Percentiles rank a stretch among this genome's conserved stretches.
Conservation (phyloP, 2,888 invertebrate species). For the Callimorpha dominula region DNA sequence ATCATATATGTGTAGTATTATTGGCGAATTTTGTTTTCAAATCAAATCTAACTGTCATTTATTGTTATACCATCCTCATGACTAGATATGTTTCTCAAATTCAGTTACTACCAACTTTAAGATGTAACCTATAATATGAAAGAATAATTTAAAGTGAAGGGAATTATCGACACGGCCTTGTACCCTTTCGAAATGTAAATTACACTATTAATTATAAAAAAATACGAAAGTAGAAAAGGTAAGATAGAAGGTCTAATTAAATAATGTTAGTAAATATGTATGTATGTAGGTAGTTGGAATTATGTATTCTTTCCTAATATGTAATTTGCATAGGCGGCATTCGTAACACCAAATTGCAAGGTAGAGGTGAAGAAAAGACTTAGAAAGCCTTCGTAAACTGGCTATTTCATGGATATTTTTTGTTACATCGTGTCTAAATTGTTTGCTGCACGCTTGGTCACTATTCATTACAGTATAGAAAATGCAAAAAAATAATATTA, state of each 20-base stretch:
- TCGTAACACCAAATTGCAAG: slow-evolving; percentile 15
- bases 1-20: no score
- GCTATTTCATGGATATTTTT: slow-evolving; percentile 40
- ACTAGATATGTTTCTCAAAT: neutral
- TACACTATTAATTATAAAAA: neutral
- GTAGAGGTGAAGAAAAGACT: slow-evolving; percentile 17
- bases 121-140: neutral
- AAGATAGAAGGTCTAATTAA: neutral
- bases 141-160: neutral
- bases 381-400: slow-evolving; percentile 15
- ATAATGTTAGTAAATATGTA: neutral
- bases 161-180: neutral
- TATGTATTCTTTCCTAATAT: neutral
- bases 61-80: neutral
- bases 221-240: neutral
- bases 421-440: slow-evolving; percentile 51
- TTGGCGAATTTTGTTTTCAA: no score
- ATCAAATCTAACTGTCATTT: neutral
- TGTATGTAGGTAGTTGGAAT: neutral
- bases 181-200: neutral
- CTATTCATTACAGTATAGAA: slow-evolving; percentile 40
- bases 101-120: neutral
- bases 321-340: neutral
- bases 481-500: slow-evolving; percentile 27
- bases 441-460: slow-evolving; percentile 55